Percentiles rank a stretch among this genome's conserved stretches.
phyloP scores from a whole-genome alignment of 2,113 vertebrate species.

The Bufo bufo region DNA sequence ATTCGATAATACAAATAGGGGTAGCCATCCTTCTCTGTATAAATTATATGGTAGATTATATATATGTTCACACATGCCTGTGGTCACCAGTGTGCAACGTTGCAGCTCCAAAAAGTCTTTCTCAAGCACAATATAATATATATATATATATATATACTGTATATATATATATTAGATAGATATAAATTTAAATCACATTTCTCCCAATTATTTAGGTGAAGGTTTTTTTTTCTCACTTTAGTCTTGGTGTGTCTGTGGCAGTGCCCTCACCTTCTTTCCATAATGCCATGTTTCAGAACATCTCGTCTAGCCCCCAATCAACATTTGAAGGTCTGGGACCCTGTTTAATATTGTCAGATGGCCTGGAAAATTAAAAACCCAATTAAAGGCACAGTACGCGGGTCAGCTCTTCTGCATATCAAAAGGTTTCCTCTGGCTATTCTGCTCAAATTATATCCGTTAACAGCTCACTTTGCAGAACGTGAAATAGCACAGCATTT shows the following conservation, averaged over 20 bases:
- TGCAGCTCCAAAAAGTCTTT: no score
- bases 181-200: no score
- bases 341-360: constrained; percentile 99
- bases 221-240: constrained; percentile 33
- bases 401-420: constrained; percentile 99
- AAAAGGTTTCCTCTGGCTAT: constrained; percentile 99
- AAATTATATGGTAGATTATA: no score
- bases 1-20: neutral
- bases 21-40: no score
- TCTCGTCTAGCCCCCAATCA: constrained; percentile 91
- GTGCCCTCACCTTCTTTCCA: constrained; percentile 74
- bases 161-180: neutral
- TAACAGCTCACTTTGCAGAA: constrained; percentile 99
- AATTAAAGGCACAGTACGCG: constrained; percentile 98
- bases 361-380: constrained; percentile 99
- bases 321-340: constrained; percentile 94
- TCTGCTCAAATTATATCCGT: constrained; percentile 98
- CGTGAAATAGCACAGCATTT: constrained; percentile 94
- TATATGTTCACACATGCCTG: no score
- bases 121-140: no score
- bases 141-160: neutral
- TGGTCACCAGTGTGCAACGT: no score
- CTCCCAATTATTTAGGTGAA: neutral
- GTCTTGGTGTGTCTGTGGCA: constrained; percentile 73
- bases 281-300: constrained; percentile 84